Conservation (phyloP, 2,113 vertebrate genomes). For the Saccopteryx bilineata region DNA sequence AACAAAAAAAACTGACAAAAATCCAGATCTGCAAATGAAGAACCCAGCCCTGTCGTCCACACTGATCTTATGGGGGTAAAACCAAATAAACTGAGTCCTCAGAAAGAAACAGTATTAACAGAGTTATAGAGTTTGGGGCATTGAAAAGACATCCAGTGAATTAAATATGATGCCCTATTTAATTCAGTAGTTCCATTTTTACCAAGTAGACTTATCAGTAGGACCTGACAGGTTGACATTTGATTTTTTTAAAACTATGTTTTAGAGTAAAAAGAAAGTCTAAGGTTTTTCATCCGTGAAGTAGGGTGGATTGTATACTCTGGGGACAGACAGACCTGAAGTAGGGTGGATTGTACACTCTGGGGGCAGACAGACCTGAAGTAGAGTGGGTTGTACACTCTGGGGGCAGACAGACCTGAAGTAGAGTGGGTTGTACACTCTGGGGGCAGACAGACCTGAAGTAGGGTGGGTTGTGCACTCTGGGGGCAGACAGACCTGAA, state of each 20-base stretch:
- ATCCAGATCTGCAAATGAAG: neutral
- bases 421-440: no score
- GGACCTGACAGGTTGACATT: neutral
- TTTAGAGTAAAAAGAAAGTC: slow-evolving; percentile 39
- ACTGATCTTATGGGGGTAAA: slow-evolving; percentile 20
- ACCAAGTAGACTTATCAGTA: neutral
- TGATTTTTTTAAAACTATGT: neutral
- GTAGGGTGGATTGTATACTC: neutral
- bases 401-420: neutral
- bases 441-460: neutral
- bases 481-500: neutral
- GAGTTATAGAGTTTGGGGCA: neutral
- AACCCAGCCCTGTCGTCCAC: neutral
- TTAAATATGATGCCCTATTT: slow-evolving; percentile 27
- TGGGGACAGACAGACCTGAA: neutral
- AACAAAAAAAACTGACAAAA: neutral
- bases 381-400: no score
- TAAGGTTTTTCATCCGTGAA: neutral
- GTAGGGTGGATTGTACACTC: no score
- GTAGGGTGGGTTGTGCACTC: no score
- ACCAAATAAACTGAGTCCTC: slow-evolving; percentile 17
- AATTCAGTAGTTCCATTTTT: slow-evolving; percentile 29
- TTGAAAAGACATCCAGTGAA: slow-evolving; percentile 7
- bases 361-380: neutral
- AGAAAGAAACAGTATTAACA: neutral